Evolutionary conservation across 2,888 invertebrate genomes (phyloP).

Genomic region (Lucinisca nassula): DNA sequence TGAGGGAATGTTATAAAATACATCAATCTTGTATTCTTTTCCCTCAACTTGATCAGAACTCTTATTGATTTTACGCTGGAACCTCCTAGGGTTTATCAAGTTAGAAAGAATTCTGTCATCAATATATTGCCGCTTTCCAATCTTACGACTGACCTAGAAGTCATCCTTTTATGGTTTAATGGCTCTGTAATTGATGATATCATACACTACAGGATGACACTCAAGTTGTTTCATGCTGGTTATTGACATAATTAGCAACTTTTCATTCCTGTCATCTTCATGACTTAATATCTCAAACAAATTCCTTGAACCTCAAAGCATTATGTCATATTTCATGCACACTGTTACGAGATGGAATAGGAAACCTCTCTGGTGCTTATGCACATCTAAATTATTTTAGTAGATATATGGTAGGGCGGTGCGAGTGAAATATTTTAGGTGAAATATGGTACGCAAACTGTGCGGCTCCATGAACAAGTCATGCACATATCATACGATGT

Average conservation of each 20-base stretch:
- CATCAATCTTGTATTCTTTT: background rate
- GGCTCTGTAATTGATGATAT: background rate
- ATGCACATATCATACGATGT: no score
- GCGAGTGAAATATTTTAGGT: no score
- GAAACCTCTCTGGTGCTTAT: no score
- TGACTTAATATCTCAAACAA: no score
- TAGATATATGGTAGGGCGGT: no score
- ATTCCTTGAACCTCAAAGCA: no score
- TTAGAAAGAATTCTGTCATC: slow-evolving; percentile 5
- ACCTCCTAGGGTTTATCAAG: background rate
- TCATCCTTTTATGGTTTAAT: background rate
- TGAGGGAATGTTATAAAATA: background rate
- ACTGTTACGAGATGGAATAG: no score
- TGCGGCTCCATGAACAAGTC: no score
- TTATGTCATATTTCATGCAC: no score
- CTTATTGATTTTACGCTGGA: background rate
- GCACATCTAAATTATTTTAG: no score
- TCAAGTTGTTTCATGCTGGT: background rate
- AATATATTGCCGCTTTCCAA: background rate
- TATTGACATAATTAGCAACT: background rate
- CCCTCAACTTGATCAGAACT: background rate
- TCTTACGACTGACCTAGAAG: background rate
- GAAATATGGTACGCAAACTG: no score
- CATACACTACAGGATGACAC: slow-evolving; percentile 1
- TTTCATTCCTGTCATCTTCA: no score